Evolutionary conservation across 2,113 vertebrate genomes (phyloP).

Genomic region (Trichechus manatus): DNA sequence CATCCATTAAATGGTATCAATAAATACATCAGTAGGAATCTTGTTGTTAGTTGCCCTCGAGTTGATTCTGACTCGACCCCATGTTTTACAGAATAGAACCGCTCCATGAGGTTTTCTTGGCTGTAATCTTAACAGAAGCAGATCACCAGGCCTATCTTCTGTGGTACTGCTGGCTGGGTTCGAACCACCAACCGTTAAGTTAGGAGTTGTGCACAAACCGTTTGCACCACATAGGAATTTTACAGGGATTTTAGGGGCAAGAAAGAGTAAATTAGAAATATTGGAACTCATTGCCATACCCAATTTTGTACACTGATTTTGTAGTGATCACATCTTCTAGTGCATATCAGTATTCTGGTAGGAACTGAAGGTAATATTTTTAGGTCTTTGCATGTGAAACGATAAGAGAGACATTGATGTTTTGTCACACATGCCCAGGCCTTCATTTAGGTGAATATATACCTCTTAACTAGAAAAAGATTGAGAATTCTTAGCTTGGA

Average conservation of each 20-base stretch:
- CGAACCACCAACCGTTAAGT: neutral
- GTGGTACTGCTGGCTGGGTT: neutral
- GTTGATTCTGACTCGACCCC: neutral
- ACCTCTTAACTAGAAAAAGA: constrained; percentile 41
- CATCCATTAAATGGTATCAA: neutral
- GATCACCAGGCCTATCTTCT: neutral
- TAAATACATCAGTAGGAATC: neutral
- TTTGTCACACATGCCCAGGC: neutral
- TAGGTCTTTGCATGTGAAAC: neutral
- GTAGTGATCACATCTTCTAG: constrained; percentile 32
- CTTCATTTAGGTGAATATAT: neutral
- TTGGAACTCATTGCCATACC: neutral
- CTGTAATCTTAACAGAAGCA: neutral
- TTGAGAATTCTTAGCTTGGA: constrained; percentile 32
- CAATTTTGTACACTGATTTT: constrained; percentile 41
- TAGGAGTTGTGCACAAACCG: neutral
- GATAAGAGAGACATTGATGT: neutral
- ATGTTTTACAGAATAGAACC: neutral
- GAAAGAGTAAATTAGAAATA: neutral
- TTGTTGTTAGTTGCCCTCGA: neutral
- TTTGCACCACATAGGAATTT: neutral
- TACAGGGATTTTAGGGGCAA: neutral
- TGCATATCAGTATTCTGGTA: neutral
- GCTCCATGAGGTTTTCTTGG: neutral
- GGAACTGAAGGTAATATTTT: constrained; percentile 16